phyloP scores from a whole-genome alignment of 2,888 invertebrate species.

The Eristalis arbustorum region DNA sequence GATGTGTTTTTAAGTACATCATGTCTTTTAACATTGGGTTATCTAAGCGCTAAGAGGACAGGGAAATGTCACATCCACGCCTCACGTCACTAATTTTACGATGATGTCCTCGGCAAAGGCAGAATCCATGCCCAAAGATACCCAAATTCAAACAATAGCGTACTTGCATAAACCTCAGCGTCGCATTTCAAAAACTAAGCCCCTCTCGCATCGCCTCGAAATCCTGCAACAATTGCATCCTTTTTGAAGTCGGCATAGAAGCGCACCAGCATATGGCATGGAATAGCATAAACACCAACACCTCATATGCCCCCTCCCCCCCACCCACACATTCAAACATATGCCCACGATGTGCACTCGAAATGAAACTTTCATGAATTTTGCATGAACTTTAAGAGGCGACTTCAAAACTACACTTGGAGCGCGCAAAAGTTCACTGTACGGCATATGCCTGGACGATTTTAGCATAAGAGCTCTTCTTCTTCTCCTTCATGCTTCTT shows the following conservation, averaged over 20 bases:
- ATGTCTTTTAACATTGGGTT: too few relatives aligned
- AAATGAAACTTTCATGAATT: constrained; percentile 66
- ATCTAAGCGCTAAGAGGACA: too few relatives aligned
- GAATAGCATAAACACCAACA: not conserved
- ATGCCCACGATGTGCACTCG: constrained; percentile 27
- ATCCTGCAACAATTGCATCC: not conserved
- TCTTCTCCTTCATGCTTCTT: constrained; percentile 4
- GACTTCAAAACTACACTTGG: constrained; percentile 61
- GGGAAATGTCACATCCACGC: too few relatives aligned
- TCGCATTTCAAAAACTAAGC: not conserved
- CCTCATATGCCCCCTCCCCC: not conserved
- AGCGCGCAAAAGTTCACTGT: constrained; percentile 58
- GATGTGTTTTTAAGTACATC: too few relatives aligned
- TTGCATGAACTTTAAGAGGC: constrained; percentile 61
- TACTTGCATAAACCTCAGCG: not conserved
- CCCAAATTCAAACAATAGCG: not conserved
- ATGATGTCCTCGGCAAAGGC: too few relatives aligned
- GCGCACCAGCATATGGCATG: not conserved
- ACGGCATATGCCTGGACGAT: constrained; percentile 64
- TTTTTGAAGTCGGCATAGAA: not conserved
- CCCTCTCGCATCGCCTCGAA: not conserved
- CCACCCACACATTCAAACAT: not conserved
- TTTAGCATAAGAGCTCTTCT: constrained; percentile 64
- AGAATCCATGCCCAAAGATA: too few relatives aligned
- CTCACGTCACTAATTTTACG: too few relatives aligned